These are phyloP conservation scores for Periparus ater DNA, from an alignment of 2,797 vertebrate genomes.

Conservation along the genomic window DNA sequence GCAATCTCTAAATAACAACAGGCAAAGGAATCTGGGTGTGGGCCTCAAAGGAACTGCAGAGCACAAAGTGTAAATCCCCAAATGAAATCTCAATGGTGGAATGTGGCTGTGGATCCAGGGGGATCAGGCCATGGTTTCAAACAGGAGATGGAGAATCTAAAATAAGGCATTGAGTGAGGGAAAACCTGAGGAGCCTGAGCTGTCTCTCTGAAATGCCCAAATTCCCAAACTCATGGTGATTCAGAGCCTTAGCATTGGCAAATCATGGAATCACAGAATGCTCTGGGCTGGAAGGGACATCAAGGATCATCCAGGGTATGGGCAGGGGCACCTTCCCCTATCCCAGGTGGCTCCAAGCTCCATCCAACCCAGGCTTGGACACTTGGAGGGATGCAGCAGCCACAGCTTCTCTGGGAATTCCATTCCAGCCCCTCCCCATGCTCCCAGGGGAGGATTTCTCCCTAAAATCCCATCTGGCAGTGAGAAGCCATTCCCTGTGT, in stretches of 20 bases:
- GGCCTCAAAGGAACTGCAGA: background rate
- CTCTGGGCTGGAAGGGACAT: background rate
- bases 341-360: background rate
- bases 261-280: background rate
- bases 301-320: background rate
- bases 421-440: background rate
- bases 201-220: background rate
- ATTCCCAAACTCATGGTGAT: background rate
- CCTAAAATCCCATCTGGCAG: background rate
- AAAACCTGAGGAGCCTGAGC: background rate
- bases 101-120: background rate
- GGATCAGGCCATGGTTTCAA: background rate
- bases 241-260: background rate
- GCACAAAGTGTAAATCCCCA: background rate
- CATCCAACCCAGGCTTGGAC: background rate
- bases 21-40: conserved; percentile 36
- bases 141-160: background rate
- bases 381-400: background rate
- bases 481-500: background rate
- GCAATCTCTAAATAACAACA: background rate
- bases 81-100: accelerated
- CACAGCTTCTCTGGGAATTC: background rate
- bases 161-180: background rate
- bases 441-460: background rate
- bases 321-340: background rate